Evolutionary conservation across 2,113 vertebrate genomes (phyloP), one percentile per base, ranked within the genome.

Genomic region (Orycteropus afer): DNA sequence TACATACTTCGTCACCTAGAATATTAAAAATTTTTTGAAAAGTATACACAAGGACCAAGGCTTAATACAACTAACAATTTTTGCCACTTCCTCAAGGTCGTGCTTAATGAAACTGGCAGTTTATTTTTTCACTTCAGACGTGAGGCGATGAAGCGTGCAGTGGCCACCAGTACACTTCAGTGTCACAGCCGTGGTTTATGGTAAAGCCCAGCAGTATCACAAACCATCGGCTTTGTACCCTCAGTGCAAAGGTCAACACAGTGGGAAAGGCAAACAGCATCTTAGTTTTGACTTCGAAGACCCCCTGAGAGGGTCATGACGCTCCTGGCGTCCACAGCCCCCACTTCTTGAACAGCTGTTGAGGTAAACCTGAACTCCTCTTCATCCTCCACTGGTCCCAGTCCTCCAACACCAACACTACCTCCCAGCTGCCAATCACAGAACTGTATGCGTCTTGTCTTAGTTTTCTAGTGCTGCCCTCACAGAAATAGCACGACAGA

Each of bases 91-190:
- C 65, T 91, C 7, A 42, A 27, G 37, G 18, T 76, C 53, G 25
- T 51, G 90, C 69, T 76, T 63, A 40, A 80, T 63, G 65, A 88
- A 63, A 32, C 20, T 59, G 23, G 23, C 29, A 87, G 37, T 34
- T 91, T 86, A 4, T 61, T n/a, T 76, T 63, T 89, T 78, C 40
- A 59, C 53, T 37, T 59, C 42, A 7, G 34, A 14, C 32, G 22
- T 3, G 3, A 15, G 8, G 51, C 4, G 9, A 17, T 5, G 14
- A 51, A 29, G 27, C 23, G 6, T 23, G 4, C 4, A 22, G 3
- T 3, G 81, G n/a, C 8, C 18, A 40, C 12, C 13, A 5, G 7
- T 0, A n/a, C 1, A 0, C 34, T 27, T 3, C 5, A 9, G 74
- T 32, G 42, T 25, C 42, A 11, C 14, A 6, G 10, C 29, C 34